Evolutionary conservation across 2,113 vertebrate species (phyloP).

Genomic region (Eulemur rufifrons): DNA sequence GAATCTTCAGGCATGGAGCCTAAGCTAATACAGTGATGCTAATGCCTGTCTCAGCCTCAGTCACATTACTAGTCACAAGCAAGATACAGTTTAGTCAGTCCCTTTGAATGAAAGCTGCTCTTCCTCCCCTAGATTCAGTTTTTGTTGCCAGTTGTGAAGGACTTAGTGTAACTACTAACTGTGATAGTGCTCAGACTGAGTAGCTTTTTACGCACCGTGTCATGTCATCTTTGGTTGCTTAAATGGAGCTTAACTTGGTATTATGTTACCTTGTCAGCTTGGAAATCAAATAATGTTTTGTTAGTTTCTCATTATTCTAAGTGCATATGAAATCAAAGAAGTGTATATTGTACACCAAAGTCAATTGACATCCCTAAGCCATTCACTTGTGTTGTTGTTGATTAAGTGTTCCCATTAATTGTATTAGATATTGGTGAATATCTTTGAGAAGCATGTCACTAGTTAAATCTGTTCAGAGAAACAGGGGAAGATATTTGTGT

Average conservation of each 20-base stretch:
- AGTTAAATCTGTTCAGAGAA: neutral
- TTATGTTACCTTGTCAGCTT: neutral
- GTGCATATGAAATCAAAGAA: slow-evolving; percentile 26
- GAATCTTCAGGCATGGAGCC: neutral
- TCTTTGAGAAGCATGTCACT: neutral
- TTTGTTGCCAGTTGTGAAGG: neutral
- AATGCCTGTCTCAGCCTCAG: neutral
- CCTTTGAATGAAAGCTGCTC: neutral
- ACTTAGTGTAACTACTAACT: neutral
- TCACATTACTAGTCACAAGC: neutral
- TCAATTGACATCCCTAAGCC: neutral
- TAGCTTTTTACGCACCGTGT: neutral
- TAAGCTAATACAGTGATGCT: neutral
- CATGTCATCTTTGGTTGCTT: neutral
- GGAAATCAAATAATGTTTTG: neutral
- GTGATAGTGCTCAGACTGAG: no score
- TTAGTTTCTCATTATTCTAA: neutral
- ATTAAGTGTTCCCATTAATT: neutral
- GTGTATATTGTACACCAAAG: neutral
- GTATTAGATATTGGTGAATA: neutral
- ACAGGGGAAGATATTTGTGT: neutral
- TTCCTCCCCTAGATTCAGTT: neutral
- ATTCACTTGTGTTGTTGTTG: neutral
- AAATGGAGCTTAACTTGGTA: neutral
- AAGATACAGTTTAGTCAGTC: neutral